These are phyloP conservation scores for Pasiphila rectangulata DNA, from an alignment of 2,888 invertebrate genomes.

Conservation along the genomic window DNA sequence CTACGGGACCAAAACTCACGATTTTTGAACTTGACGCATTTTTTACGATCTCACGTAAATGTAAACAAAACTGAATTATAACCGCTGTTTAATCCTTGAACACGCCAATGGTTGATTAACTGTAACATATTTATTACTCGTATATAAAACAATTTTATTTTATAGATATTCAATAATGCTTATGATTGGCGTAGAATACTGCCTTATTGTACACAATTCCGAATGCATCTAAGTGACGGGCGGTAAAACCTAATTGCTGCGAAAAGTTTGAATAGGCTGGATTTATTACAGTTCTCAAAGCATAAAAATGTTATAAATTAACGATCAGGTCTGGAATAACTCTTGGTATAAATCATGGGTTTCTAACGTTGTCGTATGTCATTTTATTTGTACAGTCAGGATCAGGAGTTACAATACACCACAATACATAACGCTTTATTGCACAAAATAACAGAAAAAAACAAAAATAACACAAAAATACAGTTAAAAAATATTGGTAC, in stretches of 20 bases:
- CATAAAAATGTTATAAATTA: conserved; percentile 15
- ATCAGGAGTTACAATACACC: too few relatives aligned
- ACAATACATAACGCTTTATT: too few relatives aligned
- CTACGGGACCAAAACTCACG: too few relatives aligned
- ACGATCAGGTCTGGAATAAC: conserved; percentile 8
- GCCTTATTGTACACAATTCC: background rate
- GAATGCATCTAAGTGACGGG: conserved; percentile 2
- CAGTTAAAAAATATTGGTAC: too few relatives aligned
- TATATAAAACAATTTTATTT: background rate
- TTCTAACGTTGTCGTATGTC: conserved; percentile 50
- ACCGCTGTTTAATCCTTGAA: too few relatives aligned
- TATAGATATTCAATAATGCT: conserved; percentile 4
- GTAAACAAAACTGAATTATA: too few relatives aligned
- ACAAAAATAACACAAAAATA: too few relatives aligned
- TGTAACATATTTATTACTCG: background rate
- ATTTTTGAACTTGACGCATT: too few relatives aligned
- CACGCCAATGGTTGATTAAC: too few relatives aligned
- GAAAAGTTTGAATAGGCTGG: conserved; percentile 9
- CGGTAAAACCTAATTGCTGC: conserved; percentile 11
- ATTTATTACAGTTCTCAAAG: conserved; percentile 8
- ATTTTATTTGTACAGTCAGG: too few relatives aligned
- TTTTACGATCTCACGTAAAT: too few relatives aligned
- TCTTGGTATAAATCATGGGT: conserved; percentile 52
- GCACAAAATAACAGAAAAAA: too few relatives aligned
- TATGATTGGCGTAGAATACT: conserved; percentile 9